phyloP scores from a whole-genome alignment of 2,888 invertebrate genomes.

The Lingula anatina region DNA sequence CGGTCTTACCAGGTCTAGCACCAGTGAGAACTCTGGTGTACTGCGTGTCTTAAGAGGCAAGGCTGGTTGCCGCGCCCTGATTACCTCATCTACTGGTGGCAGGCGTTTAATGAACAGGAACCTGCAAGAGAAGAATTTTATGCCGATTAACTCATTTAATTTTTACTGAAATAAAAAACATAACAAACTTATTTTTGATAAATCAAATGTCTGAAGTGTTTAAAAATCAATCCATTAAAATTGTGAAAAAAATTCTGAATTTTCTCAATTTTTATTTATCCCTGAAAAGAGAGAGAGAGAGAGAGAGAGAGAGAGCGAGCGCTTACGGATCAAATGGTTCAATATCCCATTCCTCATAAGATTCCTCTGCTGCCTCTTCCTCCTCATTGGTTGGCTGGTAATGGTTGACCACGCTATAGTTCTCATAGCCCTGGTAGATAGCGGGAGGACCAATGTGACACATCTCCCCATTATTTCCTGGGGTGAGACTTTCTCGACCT shows the following conservation, averaged over 20 bases:
- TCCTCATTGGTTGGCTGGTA: slow-evolving; percentile 18
- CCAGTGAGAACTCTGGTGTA: slow-evolving; percentile 77
- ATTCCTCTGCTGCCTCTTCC: slow-evolving; percentile 34
- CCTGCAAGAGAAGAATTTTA: slow-evolving; percentile 15
- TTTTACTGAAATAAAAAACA: no score
- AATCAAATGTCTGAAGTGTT: neutral
- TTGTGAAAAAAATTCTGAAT: no score
- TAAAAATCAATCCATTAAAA: no score
- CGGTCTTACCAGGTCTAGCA: slow-evolving; percentile 76
- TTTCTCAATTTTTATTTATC: no score
- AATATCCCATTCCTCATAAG: slow-evolving; percentile 65
- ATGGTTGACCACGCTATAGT: no score
- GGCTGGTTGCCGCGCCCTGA: slow-evolving; percentile 64
- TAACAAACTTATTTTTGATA: neutral
- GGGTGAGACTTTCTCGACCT: no score
- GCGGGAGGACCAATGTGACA: neutral
- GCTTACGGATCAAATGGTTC: slow-evolving; percentile 69
- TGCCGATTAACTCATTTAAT: neutral
- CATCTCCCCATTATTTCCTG: no score
- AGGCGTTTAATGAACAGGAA: slow-evolving; percentile 78
- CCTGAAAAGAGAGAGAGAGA: slow-evolving; percentile 12
- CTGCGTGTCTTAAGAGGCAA: slow-evolving; percentile 86
- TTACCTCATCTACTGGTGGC: slow-evolving; percentile 73
- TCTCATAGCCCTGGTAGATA: slow-evolving; percentile 1
- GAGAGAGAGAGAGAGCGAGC: no score